Conservation (phyloP, 2,113 vertebrate genomes). For the Calcarius ornatus region DNA sequence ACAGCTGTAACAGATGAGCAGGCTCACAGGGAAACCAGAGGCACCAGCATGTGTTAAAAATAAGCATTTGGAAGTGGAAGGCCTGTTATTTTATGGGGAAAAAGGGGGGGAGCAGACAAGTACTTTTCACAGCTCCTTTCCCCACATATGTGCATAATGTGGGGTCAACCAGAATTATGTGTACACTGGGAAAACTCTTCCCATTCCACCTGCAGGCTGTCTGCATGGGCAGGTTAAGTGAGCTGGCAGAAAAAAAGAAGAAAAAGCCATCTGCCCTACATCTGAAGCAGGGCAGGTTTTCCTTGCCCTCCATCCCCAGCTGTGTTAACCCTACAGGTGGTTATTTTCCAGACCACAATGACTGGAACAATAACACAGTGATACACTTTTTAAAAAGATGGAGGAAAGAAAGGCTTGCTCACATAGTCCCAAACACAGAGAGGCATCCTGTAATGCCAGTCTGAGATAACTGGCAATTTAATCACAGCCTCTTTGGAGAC, state of each 20-base stretch:
- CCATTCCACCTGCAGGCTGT: neutral
- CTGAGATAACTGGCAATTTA: constrained; percentile 15
- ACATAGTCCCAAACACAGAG: neutral
- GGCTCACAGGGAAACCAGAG: neutral
- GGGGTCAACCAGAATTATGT: neutral
- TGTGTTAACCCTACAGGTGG: neutral
- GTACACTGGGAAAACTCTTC: neutral
- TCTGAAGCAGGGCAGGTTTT: neutral
- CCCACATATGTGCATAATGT: neutral
- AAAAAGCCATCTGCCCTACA: neutral
- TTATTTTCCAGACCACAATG: neutral
- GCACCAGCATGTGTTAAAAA: neutral
- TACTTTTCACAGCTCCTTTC: neutral
- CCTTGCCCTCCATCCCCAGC: neutral
- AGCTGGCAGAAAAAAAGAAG: neutral
- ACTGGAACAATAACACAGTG: neutral
- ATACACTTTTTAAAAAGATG: neutral
- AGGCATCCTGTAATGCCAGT: neutral
- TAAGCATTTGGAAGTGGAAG: neutral
- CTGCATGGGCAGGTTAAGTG: neutral
- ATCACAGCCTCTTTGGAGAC: constrained; percentile 4
- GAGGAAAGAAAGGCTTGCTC: neutral
- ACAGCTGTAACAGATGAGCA: constrained; percentile 4
- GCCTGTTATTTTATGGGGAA: neutral
- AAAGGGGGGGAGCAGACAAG: neutral